Base-by-base conservation (phyloP, 2,113 vertebrate genomes). In the Oenanthe oenanthe region DNA sequence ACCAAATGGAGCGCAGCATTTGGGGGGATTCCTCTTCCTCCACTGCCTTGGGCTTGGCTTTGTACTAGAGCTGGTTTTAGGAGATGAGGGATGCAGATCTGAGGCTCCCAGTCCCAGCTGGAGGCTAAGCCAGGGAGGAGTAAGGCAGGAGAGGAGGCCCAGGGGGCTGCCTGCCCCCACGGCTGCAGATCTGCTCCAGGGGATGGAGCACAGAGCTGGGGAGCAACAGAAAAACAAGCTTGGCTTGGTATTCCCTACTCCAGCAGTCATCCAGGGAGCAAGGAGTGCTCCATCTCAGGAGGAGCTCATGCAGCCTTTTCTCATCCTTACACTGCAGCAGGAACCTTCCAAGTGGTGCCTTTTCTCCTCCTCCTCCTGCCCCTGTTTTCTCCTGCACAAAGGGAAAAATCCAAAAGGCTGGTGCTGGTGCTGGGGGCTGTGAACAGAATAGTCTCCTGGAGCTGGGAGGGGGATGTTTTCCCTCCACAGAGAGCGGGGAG, bases 11-110 rank as follows among this genome's bases (percentile, higher is more conserved):
- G 83, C 25, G 0, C 12, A 0, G 83, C 76, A 32, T 93, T 81
- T 7, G 0, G 65, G 65, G 89, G 84, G 73, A 93, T 95, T 95
- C 93, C 93, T 96, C 47, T 84, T 87, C 84, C 89, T 84, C 58
- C 8, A 0, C 77, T 32, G 93, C 95, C 92, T 74, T 89, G 76
- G 87, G 93, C 92, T 94, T 25, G 48, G 73, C 95, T 95, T 96
- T 95, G 93, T 96, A 78, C 87, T 94, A 2, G 65, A 81, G 81
- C 84, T 63, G 77, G 68, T 47, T 93, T 85, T 82, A 85, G 73
- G 89, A 89, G 61, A 87, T 56, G 77, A 68, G 71, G 89, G 75
- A 76, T 1, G 11, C 45, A 42, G 93, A 91, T 91, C 93, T 88
- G 91, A 95, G 63, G 45, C 63, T 93, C 83, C 50, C 0, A 0